A percentile compares a stretch with the other conserved stretches of the same genome.
Evolutionary conservation across 2,888 invertebrate genomes (phyloP).

Genomic region (Doris montereyensis): DNA sequence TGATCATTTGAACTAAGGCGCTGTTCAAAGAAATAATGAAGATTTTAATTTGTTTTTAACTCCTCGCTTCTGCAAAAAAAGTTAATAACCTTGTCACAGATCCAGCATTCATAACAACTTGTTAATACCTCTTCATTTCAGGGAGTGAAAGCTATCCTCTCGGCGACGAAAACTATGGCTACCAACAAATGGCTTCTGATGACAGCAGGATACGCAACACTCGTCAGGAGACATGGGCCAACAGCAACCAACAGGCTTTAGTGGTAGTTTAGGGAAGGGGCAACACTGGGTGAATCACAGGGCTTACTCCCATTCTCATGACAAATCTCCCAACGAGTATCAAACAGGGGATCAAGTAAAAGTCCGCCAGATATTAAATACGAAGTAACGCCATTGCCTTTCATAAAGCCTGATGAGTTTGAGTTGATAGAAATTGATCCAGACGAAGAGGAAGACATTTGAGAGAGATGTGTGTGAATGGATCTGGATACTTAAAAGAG

Average conservation of each 20-base stretch:
- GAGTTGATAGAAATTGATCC: conserved; percentile 41
- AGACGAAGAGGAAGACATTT: conserved; percentile 39
- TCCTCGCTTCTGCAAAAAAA: no score
- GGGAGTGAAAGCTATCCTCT: not conserved
- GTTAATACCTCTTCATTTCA: no score
- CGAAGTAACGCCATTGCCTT: conserved; percentile 35
- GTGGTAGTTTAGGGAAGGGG: conserved; percentile 36
- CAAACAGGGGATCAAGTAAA: not conserved
- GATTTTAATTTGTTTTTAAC: no score
- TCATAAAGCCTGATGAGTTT: conserved; percentile 40
- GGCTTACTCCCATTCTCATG: not conserved
- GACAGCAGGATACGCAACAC: conserved; percentile 40
- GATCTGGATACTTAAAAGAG: no score
- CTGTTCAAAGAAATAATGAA: no score
- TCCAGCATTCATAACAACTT: no score
- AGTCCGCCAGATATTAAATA: conserved; percentile 39
- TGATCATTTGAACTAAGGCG: no score
- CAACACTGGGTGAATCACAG: conserved; percentile 22
- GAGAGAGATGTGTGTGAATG: no score
- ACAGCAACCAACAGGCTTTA: conserved; percentile 26
- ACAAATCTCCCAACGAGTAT: not conserved
- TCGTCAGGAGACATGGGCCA: not conserved
- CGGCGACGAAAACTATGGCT: conserved; percentile 39
- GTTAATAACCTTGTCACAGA: no score
- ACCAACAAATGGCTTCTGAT: conserved; percentile 39